phyloP scores from a whole-genome alignment of 2,113 vertebrate species.

The Lates calcarifer region DNA sequence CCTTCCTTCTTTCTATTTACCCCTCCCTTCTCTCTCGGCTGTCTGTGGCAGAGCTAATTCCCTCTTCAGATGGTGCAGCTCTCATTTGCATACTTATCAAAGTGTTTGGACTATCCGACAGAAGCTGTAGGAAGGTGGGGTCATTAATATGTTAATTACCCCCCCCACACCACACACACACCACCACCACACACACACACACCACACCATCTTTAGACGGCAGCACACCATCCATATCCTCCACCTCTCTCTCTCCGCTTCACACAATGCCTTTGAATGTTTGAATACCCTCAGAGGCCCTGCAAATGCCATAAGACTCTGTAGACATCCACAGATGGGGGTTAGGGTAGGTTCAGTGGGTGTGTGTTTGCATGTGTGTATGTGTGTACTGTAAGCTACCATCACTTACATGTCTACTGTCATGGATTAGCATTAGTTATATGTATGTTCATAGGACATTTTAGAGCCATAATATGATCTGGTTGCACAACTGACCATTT shows the following conservation, averaged over 20 bases:
- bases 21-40: conserved; percentile 59
- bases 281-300: conserved; percentile 68
- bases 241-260: conserved; percentile 67
- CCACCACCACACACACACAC: no score
- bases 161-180: no score
- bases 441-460: conserved; percentile 6
- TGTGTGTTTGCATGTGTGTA: not conserved
- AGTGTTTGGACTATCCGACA: conserved; percentile 87
- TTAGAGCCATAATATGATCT: conserved; percentile 16
- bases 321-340: conserved; percentile 49
- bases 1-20: conserved; percentile 43
- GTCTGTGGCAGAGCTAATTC: conserved; percentile 83
- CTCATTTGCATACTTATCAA: conserved; percentile 90
- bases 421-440: conserved; percentile 45
- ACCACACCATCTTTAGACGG: conserved; percentile 61
- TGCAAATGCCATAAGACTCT: conserved; percentile 68
- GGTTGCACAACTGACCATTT: conserved; percentile 11
- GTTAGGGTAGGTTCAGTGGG: conserved; percentile 15
- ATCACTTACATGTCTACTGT: conserved; percentile 38
- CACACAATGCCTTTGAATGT: conserved; percentile 69
- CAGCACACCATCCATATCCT: conserved; percentile 75
- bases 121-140: conserved; percentile 86
- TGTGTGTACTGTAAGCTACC: not conserved
- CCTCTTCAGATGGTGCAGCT: conserved; percentile 82
- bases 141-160: conserved; percentile 90